Evolutionary conservation across 2,888 invertebrate genomes (phyloP).

Genomic region (Epinotia bilunana): DNA sequence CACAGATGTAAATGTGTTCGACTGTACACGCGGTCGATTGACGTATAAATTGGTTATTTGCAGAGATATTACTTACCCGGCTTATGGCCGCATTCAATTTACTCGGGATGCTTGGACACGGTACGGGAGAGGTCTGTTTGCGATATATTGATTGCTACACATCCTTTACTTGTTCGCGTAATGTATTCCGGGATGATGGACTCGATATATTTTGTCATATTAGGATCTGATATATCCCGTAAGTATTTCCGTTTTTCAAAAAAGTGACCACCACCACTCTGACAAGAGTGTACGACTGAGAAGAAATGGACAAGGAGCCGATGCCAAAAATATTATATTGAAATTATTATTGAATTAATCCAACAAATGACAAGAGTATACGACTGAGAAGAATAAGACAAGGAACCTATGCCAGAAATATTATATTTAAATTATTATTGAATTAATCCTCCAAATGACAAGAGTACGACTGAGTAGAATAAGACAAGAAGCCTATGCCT

Average conservation of each 20-base stretch:
- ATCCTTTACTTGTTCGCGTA: conserved; percentile 29
- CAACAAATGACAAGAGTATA: too few species aligned
- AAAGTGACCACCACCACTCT: too few species aligned
- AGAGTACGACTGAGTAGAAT: too few species aligned
- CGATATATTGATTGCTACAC: conserved; percentile 42
- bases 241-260: neutral
- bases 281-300: too few species aligned
- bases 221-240: neutral
- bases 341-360: too few species aligned
- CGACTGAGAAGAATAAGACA: too few species aligned
- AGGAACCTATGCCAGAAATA: too few species aligned
- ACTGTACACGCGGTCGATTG: conserved; percentile 43
- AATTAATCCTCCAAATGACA: too few species aligned
- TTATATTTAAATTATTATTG: too few species aligned
- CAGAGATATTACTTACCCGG: conserved; percentile 55
- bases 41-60: conserved; percentile 63
- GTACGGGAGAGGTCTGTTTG: conserved; percentile 40
- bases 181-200: conserved; percentile 29
- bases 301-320: too few species aligned
- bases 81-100: conserved; percentile 59
- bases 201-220: conserved; percentile 12
- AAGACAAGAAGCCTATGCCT: too few species aligned
- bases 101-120: conserved; percentile 47
- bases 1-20: neutral
- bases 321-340: too few species aligned